Percentiles rank a stretch among this genome's conserved stretches.
These are phyloP conservation scores for Netelia fuscicornis DNA, from an alignment of 2,888 invertebrate genomes.

Conservation along the genomic window DNA sequence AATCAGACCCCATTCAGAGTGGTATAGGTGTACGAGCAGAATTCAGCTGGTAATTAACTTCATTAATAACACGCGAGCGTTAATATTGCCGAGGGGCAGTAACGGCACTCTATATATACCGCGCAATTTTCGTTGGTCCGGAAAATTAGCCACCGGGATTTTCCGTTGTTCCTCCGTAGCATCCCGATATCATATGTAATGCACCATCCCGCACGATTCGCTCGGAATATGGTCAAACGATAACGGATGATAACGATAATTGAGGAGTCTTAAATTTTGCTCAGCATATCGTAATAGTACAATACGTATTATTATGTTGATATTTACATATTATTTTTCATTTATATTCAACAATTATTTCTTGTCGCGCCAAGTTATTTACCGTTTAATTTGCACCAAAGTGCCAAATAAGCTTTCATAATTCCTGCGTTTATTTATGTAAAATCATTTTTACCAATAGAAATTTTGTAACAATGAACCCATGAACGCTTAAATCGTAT, in stretches of 20 bases:
- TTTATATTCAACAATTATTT: background rate
- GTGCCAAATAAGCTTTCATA: too few relatives aligned
- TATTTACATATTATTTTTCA: background rate
- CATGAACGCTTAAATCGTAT: too few relatives aligned
- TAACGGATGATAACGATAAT: slow-evolving; percentile 59
- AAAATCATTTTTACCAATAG: too few relatives aligned
- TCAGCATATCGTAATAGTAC: background rate
- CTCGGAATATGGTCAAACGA: slow-evolving; percentile 53
- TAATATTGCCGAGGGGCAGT: slow-evolving; percentile 62
- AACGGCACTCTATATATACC: slow-evolving; percentile 53
- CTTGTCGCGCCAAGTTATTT: too few relatives aligned
- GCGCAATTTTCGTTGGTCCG: slow-evolving; percentile 62
- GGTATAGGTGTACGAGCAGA: slow-evolving; percentile 24
- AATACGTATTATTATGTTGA: background rate
- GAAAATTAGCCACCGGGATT: slow-evolving; percentile 65
- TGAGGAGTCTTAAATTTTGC: slow-evolving; percentile 52
- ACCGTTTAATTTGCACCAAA: too few relatives aligned
- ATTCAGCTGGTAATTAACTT: slow-evolving; percentile 69
- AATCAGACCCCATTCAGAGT: background rate
- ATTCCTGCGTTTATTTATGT: too few relatives aligned
- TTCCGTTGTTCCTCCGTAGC: slow-evolving; percentile 46
- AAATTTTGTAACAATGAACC: too few relatives aligned
- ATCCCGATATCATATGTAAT: slow-evolving; percentile 53
- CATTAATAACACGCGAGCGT: slow-evolving; percentile 68
- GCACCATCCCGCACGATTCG: background rate